Conservation (phyloP, 2,888 invertebrate genomes). For the Hyppa rectilinea region DNA sequence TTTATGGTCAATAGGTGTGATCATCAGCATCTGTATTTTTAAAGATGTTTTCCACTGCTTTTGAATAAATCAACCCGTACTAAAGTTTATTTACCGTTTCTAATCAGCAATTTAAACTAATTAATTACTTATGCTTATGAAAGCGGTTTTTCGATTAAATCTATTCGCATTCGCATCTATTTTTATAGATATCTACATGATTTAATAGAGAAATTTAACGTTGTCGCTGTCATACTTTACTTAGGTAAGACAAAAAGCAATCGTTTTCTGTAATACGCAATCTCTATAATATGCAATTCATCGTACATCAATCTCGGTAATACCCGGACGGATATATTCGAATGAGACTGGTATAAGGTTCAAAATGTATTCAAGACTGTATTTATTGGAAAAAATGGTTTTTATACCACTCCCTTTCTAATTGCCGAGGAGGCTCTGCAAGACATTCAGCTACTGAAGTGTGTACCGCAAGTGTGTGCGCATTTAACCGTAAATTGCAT, state of each 20-base stretch:
- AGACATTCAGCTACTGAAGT: constrained; percentile 10
- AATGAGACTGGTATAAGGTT: constrained; percentile 34
- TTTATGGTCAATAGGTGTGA: constrained; percentile 29
- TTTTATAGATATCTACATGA: constrained; percentile 12
- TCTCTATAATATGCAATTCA: constrained; percentile 44
- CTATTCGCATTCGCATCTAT: constrained; percentile 9
- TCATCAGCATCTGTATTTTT: constrained; percentile 3
- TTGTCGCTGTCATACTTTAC: constrained; percentile 9
- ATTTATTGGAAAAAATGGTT: constrained; percentile 26
- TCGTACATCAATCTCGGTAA: constrained; percentile 31
- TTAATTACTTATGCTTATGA: constrained; percentile 23
- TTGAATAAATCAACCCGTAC: not conserved
- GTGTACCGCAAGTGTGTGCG: constrained; percentile 29
- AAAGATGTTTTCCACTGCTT: not conserved
- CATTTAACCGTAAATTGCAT: constrained; percentile 31
- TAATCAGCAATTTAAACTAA: constrained; percentile 3
- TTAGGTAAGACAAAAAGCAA: constrained; percentile 28
- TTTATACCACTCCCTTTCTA: constrained; percentile 27
- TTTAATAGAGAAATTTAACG: constrained; percentile 29
- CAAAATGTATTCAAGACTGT: constrained; percentile 8
- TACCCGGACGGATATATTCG: constrained; percentile 28
- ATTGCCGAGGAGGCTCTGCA: constrained; percentile 23
- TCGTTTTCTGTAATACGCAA: constrained; percentile 35
- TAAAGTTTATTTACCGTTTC: not conserved
- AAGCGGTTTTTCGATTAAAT: constrained; percentile 22